phyloP scores from a whole-genome alignment of 2,113 vertebrate genomes.

The Engystomops pustulosus region DNA sequence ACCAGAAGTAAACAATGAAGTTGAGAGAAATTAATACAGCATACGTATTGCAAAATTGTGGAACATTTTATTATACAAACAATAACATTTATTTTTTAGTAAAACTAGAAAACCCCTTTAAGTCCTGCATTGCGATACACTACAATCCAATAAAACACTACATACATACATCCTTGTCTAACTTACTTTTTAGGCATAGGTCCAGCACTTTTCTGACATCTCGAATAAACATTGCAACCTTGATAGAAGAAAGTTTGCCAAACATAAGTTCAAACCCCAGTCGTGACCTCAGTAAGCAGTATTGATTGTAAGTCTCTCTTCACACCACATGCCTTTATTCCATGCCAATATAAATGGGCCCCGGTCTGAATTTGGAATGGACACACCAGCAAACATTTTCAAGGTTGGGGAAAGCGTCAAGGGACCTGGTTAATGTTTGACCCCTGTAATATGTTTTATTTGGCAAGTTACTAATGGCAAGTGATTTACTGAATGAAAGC shows the following conservation, averaged over 20 bases:
- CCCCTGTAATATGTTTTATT: background rate
- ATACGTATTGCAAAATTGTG: no score
- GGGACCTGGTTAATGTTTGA: conserved; percentile 45
- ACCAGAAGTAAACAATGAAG: no score
- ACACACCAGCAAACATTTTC: conserved; percentile 20
- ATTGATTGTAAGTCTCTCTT: conserved; percentile 7
- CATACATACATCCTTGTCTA: background rate
- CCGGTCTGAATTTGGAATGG: conserved; percentile 15
- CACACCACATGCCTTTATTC: background rate
- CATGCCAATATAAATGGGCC: conserved; percentile 28
- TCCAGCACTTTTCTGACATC: conserved; percentile 5
- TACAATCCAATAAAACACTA: background rate
- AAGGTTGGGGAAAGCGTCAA: conserved; percentile 42
- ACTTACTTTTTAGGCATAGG: background rate
- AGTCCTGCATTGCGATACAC: no score
- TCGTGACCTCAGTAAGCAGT: background rate
- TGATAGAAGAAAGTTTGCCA: conserved; percentile 31
- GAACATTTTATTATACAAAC: no score
- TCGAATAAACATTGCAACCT: conserved; percentile 42
- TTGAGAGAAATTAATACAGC: no score
- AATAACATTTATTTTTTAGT: no score
- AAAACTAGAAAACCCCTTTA: no score
- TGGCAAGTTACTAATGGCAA: background rate
- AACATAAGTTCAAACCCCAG: conserved; percentile 21
- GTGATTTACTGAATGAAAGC: background rate